Percentiles rank a stretch among this genome's conserved stretches.
phyloP scores from a whole-genome alignment of 2,113 vertebrate species.

The Catharus bicknelli region DNA sequence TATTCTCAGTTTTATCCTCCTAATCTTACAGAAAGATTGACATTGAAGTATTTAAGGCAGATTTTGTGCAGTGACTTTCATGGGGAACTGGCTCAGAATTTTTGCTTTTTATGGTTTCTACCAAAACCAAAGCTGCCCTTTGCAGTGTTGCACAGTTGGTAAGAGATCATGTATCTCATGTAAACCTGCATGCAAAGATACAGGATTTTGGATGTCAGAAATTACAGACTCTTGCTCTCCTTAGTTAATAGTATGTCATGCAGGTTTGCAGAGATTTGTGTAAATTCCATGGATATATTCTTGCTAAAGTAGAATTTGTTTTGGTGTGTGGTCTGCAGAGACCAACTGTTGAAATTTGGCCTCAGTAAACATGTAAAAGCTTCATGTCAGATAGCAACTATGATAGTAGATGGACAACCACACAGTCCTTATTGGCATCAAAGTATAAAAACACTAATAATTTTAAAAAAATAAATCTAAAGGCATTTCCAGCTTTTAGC shows the following conservation, averaged over 20 bases:
- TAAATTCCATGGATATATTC: not conserved
- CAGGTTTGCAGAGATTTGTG: not conserved
- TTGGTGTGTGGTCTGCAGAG: not conserved
- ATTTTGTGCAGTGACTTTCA: not conserved
- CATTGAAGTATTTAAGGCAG: not conserved
- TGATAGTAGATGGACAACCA: not conserved
- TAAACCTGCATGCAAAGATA: not conserved
- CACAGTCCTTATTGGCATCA: not conserved
- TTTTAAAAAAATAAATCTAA: not conserved
- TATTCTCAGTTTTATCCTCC: not conserved
- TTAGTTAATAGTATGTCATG: not conserved
- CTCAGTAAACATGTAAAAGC: not conserved
- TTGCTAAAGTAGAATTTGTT: not conserved
- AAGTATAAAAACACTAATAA: not conserved
- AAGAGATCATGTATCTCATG: not conserved
- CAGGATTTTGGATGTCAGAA: not conserved
- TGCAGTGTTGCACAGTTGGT: not conserved
- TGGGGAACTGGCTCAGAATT: not conserved
- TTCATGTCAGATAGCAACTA: not conserved
- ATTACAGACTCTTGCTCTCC: not conserved
- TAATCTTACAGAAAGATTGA: not conserved
- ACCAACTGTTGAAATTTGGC: not conserved
- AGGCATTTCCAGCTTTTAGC: not conserved
- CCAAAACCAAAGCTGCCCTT: not conserved
- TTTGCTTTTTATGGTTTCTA: not conserved